A percentile compares a stretch with the other conserved stretches of the same genome.
Conservation (phyloP, 2,888 invertebrate species). For the Celastrina argiolus region DNA sequence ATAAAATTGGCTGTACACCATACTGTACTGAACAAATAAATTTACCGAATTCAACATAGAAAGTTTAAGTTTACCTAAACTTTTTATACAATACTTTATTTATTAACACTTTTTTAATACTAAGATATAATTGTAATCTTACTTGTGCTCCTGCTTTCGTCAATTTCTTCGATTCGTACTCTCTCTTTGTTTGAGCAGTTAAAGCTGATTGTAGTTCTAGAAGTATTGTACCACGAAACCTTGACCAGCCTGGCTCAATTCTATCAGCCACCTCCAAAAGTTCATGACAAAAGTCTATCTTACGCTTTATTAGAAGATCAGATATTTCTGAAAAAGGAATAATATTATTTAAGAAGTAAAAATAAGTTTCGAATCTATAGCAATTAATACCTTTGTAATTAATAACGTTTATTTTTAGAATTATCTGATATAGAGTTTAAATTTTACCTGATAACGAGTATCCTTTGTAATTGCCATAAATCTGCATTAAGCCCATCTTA, state of each 20-base stretch:
- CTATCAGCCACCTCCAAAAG: constrained; percentile 80
- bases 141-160: constrained; percentile 77
- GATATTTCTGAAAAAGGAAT: constrained; percentile 70
- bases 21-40: too few relatives aligned
- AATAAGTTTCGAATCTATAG: too few relatives aligned
- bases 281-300: constrained; percentile 82
- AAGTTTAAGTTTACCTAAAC: too few relatives aligned
- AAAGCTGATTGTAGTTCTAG: constrained; percentile 81
- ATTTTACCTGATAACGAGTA: constrained; percentile 72
- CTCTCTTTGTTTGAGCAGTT: constrained; percentile 76
- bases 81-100: too few relatives aligned
- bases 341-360: too few relatives aligned
- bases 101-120: too few relatives aligned
- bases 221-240: constrained; percentile 80
- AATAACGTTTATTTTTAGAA: too few relatives aligned
- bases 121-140: too few relatives aligned
- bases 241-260: constrained; percentile 81
- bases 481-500: constrained; percentile 82
- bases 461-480: constrained; percentile 81
- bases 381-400: too few relatives aligned
- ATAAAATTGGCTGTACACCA: too few relatives aligned
- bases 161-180: constrained; percentile 69
- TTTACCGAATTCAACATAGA: too few relatives aligned
- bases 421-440: too few relatives aligned
- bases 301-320: constrained; percentile 75